Percentiles rank a stretch among this genome's conserved stretches.
phyloP scores from a whole-genome alignment of 2,113 vertebrate genomes.

The Acanthochromis polyacanthus region DNA sequence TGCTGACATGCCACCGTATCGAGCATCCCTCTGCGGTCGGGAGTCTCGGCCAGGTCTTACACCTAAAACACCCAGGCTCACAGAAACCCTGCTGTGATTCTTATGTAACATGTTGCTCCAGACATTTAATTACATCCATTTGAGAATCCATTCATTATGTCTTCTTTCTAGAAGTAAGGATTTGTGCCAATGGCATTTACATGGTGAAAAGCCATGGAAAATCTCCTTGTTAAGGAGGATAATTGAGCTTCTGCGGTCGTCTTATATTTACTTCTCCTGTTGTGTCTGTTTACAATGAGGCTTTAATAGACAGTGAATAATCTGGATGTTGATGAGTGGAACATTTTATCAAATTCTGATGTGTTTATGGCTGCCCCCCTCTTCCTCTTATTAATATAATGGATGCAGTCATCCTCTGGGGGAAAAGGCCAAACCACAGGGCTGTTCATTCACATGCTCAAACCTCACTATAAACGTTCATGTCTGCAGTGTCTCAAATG shows the following conservation, averaged over 20 bases:
- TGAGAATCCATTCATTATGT: conserved; percentile 40
- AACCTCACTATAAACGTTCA: not conserved
- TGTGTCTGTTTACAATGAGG: conserved; percentile 68
- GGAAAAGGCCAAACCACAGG: conserved; percentile 47
- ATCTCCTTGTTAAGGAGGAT: conserved; percentile 58
- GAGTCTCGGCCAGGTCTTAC: not conserved
- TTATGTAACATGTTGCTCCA: conserved; percentile 47
- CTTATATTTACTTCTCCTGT: conserved; percentile 57
- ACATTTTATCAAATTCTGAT: conserved; percentile 55
- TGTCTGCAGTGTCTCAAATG: not conserved
- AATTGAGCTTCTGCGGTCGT: conserved; percentile 62
- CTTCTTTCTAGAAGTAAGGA: conserved; percentile 13
- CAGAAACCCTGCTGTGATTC: conserved; percentile 10
- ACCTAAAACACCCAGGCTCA: not conserved
- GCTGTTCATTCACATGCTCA: conserved; percentile 9
- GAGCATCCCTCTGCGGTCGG: not conserved
- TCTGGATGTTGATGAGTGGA: conserved; percentile 63
- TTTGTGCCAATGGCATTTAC: conserved; percentile 46
- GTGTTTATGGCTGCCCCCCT: conserved; percentile 31
- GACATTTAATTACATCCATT: conserved; percentile 63
- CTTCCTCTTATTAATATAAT: conserved; percentile 43
- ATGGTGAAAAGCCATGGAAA: conserved; percentile 61
- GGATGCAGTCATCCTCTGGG: conserved; percentile 40
- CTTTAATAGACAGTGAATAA: conserved; percentile 40
- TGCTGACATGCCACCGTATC: not conserved